phyloP scores from a whole-genome alignment of 1,140 invertebrate genomes.

The Drosophila suzukii region DNA sequence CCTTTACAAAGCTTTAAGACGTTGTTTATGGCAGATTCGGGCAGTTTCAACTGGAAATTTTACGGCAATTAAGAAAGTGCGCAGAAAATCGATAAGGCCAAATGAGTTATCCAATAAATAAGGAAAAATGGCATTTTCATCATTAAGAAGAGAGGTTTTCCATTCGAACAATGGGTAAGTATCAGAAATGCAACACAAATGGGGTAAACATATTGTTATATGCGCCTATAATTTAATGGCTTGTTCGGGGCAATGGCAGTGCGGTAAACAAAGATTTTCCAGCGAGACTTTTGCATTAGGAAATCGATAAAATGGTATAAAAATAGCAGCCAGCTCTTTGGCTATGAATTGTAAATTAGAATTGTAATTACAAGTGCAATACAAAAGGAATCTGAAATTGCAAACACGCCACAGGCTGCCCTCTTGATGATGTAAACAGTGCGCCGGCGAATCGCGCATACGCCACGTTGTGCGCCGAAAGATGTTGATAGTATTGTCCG shows the following conservation, averaged over 20 bases:
- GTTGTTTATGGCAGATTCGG: not conserved
- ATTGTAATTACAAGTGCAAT: conserved; percentile 70
- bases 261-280: conserved; percentile 64
- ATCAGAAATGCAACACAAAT: conserved; percentile 47
- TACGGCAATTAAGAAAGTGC: conserved; percentile 8
- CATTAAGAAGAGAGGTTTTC: conserved; percentile 31
- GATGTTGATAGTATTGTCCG: conserved; percentile 25
- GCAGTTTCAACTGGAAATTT: not conserved
- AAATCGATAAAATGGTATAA: conserved; percentile 71
- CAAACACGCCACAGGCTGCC: conserved; percentile 43
- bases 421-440: conserved; percentile 57
- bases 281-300: conserved; percentile 60
- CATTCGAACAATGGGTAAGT: conserved; percentile 14
- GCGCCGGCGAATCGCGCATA: conserved; percentile 46
- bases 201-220: conserved; percentile 51
- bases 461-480: conserved; percentile 34
- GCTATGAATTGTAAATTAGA: conserved; percentile 72
- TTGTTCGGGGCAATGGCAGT: conserved; percentile 42
- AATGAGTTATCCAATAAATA: conserved; percentile 13
- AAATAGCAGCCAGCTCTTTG: conserved; percentile 70
- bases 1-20: not conserved
- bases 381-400: conserved; percentile 42
- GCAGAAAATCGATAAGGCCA: conserved; percentile 24
- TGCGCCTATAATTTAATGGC: conserved; percentile 37
- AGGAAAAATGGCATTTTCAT: conserved; percentile 13